Evolutionary conservation across 2,797 vertebrate species (phyloP).

Genomic region (Todus mexicanus): DNA sequence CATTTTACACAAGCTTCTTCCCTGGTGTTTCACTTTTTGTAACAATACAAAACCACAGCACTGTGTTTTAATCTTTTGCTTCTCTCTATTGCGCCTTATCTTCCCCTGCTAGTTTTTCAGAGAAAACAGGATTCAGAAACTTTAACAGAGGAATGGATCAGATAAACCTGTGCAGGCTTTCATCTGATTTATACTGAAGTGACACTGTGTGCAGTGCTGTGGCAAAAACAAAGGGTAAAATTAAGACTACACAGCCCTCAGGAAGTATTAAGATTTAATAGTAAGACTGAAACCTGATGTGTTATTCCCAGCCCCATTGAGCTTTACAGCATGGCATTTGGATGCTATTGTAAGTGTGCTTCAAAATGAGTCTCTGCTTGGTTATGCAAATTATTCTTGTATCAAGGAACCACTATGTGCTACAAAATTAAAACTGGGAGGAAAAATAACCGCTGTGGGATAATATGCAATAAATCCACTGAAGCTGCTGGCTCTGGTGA

Average conservation of each 20-base stretch:
- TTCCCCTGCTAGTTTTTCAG: background rate
- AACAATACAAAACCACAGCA: background rate
- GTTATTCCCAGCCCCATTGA: background rate
- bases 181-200: background rate
- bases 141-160: background rate
- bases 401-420: background rate
- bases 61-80: background rate
- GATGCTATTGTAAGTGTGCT: slow-evolving; percentile 1
- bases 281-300: background rate
- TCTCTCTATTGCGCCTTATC: background rate
- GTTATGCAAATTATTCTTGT: slow-evolving; percentile 37
- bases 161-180: background rate
- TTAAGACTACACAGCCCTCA: background rate
- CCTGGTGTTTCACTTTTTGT: background rate
- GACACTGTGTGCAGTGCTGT: background rate
- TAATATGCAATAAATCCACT: background rate
- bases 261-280: slow-evolving; percentile 36
- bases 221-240: background rate
- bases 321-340: background rate
- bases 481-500: slow-evolving; percentile 12
- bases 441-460: background rate
- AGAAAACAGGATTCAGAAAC: background rate
- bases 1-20: background rate
- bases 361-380: slow-evolving; percentile 23
- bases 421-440: slow-evolving; percentile 33